These are phyloP conservation scores for Hyaena hyaena DNA, from an alignment of 2,113 vertebrate species.

Conservation along the genomic window DNA sequence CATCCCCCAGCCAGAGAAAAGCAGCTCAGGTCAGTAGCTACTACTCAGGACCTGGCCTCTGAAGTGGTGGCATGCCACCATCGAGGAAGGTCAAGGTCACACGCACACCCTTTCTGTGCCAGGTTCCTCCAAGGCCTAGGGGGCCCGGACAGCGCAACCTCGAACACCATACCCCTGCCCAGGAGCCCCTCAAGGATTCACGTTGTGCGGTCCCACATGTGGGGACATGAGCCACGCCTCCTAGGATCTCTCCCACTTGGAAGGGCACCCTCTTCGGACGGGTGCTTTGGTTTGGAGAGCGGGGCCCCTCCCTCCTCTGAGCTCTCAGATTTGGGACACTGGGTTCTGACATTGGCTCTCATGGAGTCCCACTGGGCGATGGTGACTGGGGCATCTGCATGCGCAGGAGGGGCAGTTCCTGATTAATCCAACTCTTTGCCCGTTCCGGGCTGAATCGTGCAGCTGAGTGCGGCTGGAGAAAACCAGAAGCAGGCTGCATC, in stretches of 20 bases:
- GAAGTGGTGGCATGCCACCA: fast-evolving
- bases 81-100: not conserved
- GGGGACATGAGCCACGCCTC: not conserved
- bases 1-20: not conserved
- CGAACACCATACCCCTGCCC: fast-evolving
- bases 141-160: fast-evolving
- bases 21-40: fast-evolving
- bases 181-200: not conserved
- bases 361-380: not conserved
- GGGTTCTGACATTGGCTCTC: not conserved
- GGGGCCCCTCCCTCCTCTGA: not conserved
- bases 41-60: not conserved
- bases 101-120: not conserved
- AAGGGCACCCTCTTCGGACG: not conserved
- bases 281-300: not conserved
- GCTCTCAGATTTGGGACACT: not conserved
- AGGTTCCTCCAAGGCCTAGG: not conserved
- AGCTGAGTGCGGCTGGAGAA: not conserved
- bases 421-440: not conserved
- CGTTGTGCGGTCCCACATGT: not conserved
- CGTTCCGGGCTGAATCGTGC: not conserved
- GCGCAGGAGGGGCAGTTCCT: not conserved
- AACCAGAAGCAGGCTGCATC: not conserved
- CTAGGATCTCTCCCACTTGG: not conserved
- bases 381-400: not conserved